Conservation (phyloP, 2,797 vertebrate species). For the Clarias platycephalus region DNA sequence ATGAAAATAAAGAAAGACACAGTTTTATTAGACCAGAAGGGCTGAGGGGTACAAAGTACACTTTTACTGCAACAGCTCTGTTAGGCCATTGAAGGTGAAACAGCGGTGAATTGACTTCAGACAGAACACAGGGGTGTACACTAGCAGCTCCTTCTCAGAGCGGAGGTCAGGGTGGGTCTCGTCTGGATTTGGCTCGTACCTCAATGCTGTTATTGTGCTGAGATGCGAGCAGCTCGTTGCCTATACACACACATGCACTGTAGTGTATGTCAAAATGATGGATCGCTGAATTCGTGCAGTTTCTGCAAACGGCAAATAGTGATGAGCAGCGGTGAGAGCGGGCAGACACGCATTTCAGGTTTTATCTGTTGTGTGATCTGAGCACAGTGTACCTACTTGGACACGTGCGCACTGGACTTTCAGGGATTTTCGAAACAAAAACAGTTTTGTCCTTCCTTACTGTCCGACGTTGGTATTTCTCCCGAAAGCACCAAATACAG, state of each 20-base stretch:
- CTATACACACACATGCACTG: background rate
- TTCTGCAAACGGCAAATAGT: background rate
- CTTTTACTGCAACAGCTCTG: slow-evolving; percentile 68
- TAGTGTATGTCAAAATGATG: slow-evolving; percentile 1
- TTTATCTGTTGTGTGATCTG: slow-evolving; percentile 41
- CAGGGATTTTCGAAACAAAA: background rate
- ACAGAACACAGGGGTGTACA: slow-evolving; percentile 55
- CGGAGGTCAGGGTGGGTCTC: slow-evolving; percentile 52
- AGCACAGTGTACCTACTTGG: slow-evolving; percentile 18
- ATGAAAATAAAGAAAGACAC: slow-evolving; percentile 76
- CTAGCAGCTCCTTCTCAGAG: slow-evolving; percentile 51
- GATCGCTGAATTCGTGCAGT: background rate
- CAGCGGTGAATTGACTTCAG: slow-evolving; percentile 64
- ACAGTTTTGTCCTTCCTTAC: background rate
- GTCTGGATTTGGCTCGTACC: slow-evolving; percentile 44
- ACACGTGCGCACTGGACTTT: background rate
- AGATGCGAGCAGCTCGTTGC: slow-evolving; percentile 11
- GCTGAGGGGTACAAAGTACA: slow-evolving; percentile 66
- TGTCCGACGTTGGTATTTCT: background rate
- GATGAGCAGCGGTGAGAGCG: slow-evolving; percentile 39
- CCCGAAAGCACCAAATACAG: background rate
- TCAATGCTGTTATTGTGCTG: slow-evolving; percentile 65
- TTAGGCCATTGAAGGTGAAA: slow-evolving; percentile 64
- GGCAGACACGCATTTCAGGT: slow-evolving; percentile 63
- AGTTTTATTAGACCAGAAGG: slow-evolving; percentile 68